Evolutionary conservation across 2,888 invertebrate species (phyloP), one percentile per base, ranked within the genome.

Genomic region (Drosophila pseudotakahashii): DNA sequence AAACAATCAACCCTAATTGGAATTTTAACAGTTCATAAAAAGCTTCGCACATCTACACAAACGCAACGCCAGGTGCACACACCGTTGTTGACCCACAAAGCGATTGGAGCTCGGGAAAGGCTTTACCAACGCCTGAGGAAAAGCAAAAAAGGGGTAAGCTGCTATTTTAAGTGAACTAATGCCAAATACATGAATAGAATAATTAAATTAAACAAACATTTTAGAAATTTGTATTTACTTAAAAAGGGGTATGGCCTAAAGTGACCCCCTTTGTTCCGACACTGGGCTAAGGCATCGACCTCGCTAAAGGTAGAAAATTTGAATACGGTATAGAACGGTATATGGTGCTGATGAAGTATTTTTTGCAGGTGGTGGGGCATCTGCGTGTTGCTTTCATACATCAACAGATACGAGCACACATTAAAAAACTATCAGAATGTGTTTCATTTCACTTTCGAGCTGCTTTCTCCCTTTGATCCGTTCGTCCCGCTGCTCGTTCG

Each of bases 11-110:
- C 78, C 78, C 89, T 88, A 88, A 88, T 88, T 88, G 89, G 81
- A 81, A 78, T 80, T 86, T 89, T 78, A 89, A 88, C 89, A 88
- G 88, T 86, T 88, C 79, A 81, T 85, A 89, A 85, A 87, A 85
- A 75, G 55, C 57, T 73, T 61, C 67, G 44, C 61, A 23, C 16
- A 19, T 23, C 13, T n/a, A 30, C 58, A 37, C 67, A 74, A 60
- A 10, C 52, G 34, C 45, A 36, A 9, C 30, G 13, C 37, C 13
- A 13, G 11, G 41, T 26, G 42, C 30, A 23, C 36, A 14, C 32
- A 19, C 6, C 73, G 67, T 44, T 69, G 81, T 81, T 88, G 81
- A 81, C 86, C 81, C 86, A 79, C 79, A 88, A 71, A 74, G 58
- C 60, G 68, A 69, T 78, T 76, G 64, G 69, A 73, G 81, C 26